These are phyloP conservation scores for Melanophora roralis DNA, from an alignment of 2,888 invertebrate species.

Conservation along the genomic window DNA sequence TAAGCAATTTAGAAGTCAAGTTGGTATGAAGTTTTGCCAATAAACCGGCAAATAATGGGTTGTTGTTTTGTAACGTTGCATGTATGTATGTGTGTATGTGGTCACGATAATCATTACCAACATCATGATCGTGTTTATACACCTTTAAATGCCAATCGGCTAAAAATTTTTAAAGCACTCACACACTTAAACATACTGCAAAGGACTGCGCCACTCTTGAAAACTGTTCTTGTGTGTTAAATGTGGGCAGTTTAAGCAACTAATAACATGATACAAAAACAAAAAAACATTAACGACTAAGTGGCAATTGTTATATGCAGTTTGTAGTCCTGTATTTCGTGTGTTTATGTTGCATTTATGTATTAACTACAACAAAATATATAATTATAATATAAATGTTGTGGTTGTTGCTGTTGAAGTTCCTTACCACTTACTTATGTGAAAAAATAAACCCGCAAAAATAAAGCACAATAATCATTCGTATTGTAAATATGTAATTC, in stretches of 20 bases:
- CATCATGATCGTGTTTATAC: slow-evolving; percentile 15
- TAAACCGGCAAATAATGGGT: slow-evolving; percentile 44
- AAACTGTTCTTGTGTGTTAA: slow-evolving; percentile 51
- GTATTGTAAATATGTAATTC: slow-evolving; percentile 7
- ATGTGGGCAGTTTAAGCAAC: slow-evolving; percentile 61
- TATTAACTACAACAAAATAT: slow-evolving; percentile 48
- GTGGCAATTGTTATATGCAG: slow-evolving; percentile 41
- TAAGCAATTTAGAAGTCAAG: slow-evolving; percentile 21
- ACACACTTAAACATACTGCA: background rate
- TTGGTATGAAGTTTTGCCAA: slow-evolving; percentile 30
- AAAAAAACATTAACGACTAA: slow-evolving; percentile 35
- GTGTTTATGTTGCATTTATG: slow-evolving; percentile 22
- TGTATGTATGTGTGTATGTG: slow-evolving; percentile 3
- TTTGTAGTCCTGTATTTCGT: background rate
- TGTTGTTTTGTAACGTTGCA: slow-evolving; percentile 9
- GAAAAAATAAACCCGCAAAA: background rate
- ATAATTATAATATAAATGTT: slow-evolving; percentile 54
- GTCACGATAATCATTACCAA: background rate
- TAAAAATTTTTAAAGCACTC: slow-evolving; percentile 28
- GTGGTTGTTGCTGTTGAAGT: slow-evolving; percentile 28
- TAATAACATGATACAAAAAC: slow-evolving; percentile 56
- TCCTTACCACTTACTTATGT: slow-evolving; percentile 29
- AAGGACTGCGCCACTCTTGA: slow-evolving; percentile 36
- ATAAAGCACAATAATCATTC: slow-evolving; percentile 18
- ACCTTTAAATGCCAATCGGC: slow-evolving; percentile 9